Conservation (phyloP, 2,113 vertebrate species). For the Cnemophilus loriae region DNA sequence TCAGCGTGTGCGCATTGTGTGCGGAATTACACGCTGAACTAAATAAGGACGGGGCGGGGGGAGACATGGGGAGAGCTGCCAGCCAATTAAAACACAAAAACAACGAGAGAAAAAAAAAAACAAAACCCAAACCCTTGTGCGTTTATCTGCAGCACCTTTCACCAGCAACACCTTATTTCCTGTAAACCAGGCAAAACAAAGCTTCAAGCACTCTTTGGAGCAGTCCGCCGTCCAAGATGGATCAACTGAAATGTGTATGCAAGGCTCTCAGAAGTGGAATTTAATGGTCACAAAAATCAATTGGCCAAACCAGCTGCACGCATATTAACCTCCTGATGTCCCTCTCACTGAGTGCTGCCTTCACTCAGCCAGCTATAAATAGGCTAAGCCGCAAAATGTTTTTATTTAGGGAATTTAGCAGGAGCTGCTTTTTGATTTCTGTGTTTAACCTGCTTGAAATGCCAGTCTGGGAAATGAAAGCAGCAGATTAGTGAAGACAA, state of each 20-base stretch:
- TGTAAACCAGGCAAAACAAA: slow-evolving; percentile 14
- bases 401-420: slow-evolving; percentile 6
- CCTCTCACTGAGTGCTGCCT: neutral
- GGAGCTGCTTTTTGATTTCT: neutral
- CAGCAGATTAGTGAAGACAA: neutral
- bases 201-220: neutral
- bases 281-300: slow-evolving; percentile 58
- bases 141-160: neutral
- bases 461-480: neutral
- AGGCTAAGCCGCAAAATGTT: neutral
- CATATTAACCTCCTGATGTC: slow-evolving; percentile 33
- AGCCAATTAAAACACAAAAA: slow-evolving; percentile 45
- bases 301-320: slow-evolving; percentile 43
- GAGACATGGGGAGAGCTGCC: neutral
- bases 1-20: slow-evolving; percentile 49
- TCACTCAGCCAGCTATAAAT: slow-evolving; percentile 25
- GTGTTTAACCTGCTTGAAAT: neutral
- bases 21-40: slow-evolving; percentile 24
- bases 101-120: neutral
- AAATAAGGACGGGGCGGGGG: slow-evolving; percentile 16
- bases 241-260: neutral
- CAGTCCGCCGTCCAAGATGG: neutral
- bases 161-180: neutral
- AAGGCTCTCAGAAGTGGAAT: slow-evolving; percentile 40
- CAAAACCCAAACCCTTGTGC: neutral